These are phyloP conservation scores for Hesperia comma DNA, from an alignment of 2,888 invertebrate genomes.

Conservation along the genomic window DNA sequence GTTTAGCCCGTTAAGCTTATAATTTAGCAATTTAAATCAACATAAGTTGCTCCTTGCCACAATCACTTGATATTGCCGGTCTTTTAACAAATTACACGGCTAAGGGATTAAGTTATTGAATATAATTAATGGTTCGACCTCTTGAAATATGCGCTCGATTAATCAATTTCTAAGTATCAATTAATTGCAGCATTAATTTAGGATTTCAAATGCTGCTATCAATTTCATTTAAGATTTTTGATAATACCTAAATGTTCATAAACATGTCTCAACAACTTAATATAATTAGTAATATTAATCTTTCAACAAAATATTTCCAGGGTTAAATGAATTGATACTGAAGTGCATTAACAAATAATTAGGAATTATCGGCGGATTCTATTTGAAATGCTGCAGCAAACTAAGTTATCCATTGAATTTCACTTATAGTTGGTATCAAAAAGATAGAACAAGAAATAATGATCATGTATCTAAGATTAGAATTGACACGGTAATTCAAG, in stretches of 20 bases:
- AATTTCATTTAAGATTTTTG: neutral
- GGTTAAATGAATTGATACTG: too few species aligned
- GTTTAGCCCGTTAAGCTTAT: slow-evolving; percentile 35
- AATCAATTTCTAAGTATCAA: slow-evolving; percentile 10
- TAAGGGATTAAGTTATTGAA: slow-evolving; percentile 33
- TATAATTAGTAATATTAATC: too few species aligned
- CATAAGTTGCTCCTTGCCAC: slow-evolving; percentile 24
- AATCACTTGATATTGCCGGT: slow-evolving; percentile 13
- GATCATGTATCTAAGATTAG: too few species aligned
- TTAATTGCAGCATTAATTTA: slow-evolving; percentile 8
- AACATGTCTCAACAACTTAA: neutral
- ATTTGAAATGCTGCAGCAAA: too few species aligned
- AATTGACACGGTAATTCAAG: too few species aligned
- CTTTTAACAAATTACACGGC: slow-evolving; percentile 23
- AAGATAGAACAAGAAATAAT: too few species aligned
- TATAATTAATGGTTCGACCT: slow-evolving; percentile 15
- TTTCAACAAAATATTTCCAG: too few species aligned
- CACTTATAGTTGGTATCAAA: too few species aligned
- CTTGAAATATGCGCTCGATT: slow-evolving; percentile 5
- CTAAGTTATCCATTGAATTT: too few species aligned
- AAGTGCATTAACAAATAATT: too few species aligned
- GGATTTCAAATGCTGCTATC: neutral
- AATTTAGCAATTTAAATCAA: slow-evolving; percentile 35
- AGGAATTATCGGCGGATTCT: too few species aligned
- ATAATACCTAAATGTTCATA: neutral